Conservation (phyloP, 2,888 invertebrate genomes). For the Calephelis perditalis region DNA sequence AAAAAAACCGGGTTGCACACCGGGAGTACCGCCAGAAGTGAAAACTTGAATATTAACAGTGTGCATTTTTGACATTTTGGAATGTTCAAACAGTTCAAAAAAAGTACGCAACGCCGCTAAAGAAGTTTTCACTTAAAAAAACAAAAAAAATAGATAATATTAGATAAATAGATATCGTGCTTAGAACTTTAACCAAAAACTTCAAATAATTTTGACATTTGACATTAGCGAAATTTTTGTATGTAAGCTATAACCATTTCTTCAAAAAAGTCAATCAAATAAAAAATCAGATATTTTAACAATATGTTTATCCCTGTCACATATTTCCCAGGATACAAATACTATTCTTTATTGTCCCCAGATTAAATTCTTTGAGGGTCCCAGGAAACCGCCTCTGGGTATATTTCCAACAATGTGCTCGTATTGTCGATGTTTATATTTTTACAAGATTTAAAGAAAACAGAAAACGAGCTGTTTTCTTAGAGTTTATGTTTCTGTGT, state of each 20-base stretch:
- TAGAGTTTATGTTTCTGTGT: neutral
- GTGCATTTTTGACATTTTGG: no score
- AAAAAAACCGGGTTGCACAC: no score
- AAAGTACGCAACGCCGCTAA: no score
- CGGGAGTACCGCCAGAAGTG: no score
- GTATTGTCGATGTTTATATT: neutral
- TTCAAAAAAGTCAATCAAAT: no score
- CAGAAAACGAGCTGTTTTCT: neutral
- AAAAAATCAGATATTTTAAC: no score
- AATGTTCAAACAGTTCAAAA: no score
- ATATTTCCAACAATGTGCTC: neutral
- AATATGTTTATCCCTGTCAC: neutral
- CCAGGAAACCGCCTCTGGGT: constrained; percentile 1
- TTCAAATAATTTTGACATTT: neutral
- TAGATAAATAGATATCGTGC: no score
- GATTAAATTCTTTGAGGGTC: constrained; percentile 7
- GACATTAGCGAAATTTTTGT: neutral
- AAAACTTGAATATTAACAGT: no score
- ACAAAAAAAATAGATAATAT: no score
- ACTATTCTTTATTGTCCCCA: neutral
- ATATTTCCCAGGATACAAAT: neutral
- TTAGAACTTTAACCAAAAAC: neutral
- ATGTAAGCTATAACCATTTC: neutral
- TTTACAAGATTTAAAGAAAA: neutral
- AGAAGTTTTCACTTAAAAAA: no score